These are phyloP conservation scores for Calliphora vicina DNA, from an alignment of 1,140 invertebrate genomes.

Conservation along the genomic window DNA sequence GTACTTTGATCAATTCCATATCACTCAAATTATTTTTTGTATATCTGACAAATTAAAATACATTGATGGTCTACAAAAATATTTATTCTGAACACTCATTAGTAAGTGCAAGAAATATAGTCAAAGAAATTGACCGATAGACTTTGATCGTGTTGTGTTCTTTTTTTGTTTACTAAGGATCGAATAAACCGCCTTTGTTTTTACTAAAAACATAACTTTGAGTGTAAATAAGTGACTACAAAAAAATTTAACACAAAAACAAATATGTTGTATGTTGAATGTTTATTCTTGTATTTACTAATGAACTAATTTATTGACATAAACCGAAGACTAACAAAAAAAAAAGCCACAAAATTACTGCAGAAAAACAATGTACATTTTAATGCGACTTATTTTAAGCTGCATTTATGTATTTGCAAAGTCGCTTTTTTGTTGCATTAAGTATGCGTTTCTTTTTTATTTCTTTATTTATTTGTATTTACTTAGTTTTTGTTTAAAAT, in stretches of 20 bases:
- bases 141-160: not conserved
- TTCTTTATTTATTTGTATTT: not conserved
- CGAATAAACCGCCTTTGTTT: not conserved
- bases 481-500: not conserved
- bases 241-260: not conserved
- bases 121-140: not conserved
- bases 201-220: not conserved
- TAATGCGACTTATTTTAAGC: slow-evolving; percentile 5
- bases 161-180: not conserved
- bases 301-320: slow-evolving; percentile 34
- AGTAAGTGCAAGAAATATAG: not conserved
- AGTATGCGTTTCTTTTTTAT: not conserved
- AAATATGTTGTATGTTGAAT: not conserved
- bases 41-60: too few relatives aligned
- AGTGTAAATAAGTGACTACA: not conserved
- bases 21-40: too few relatives aligned
- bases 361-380: not conserved
- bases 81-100: too few relatives aligned
- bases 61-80: too few relatives aligned
- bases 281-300: slow-evolving; percentile 1
- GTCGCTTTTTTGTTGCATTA: not conserved
- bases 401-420: not conserved
- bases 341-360: not conserved
- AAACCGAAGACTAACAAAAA: not conserved
- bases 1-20: too few relatives aligned